A percentile compares a stretch with the other conserved stretches of the same genome.
Evolutionary conservation across 2,797 vertebrate species (phyloP).

Genomic region (Mallotus villosus): DNA sequence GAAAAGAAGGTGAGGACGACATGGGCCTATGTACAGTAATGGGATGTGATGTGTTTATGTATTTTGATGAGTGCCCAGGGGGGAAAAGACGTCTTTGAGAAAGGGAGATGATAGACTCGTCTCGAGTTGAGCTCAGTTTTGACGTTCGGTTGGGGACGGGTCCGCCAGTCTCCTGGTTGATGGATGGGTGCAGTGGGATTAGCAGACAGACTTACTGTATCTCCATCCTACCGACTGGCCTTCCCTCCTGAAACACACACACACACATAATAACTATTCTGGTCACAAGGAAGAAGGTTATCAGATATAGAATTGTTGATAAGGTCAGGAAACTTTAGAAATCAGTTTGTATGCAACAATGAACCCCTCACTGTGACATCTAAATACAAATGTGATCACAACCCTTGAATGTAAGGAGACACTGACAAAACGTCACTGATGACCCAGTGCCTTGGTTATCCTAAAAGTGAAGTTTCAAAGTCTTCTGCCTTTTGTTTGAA

Average conservation of each 20-base stretch:
- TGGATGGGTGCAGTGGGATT: conserved; percentile 73
- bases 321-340: not conserved
- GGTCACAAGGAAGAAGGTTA: not conserved
- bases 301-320: not conserved
- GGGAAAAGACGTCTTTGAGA: conserved; percentile 48
- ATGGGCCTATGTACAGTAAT: conserved; percentile 47
- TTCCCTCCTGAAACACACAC: conserved; percentile 49
- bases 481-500: conserved; percentile 40
- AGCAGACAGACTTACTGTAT: conserved; percentile 59
- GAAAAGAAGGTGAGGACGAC: conserved; percentile 28
- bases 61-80: conserved; percentile 58
- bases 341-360: not conserved
- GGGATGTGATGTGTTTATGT: conserved; percentile 63
- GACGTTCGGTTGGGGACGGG: conserved; percentile 64
- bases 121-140: conserved; percentile 64
- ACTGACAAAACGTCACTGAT: too few relatives aligned
- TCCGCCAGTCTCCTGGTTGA: conserved; percentile 70
- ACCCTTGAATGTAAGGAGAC: too few relatives aligned
- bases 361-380: not conserved
- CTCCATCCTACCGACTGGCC: conserved; percentile 51
- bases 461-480: conserved; percentile 28
- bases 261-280: not conserved
- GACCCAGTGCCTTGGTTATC: conserved; percentile 6
- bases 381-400: not conserved
- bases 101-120: conserved; percentile 69